phyloP scores from a whole-genome alignment of 2,797 vertebrate species.

The Lindbergichthys nudifrons region DNA sequence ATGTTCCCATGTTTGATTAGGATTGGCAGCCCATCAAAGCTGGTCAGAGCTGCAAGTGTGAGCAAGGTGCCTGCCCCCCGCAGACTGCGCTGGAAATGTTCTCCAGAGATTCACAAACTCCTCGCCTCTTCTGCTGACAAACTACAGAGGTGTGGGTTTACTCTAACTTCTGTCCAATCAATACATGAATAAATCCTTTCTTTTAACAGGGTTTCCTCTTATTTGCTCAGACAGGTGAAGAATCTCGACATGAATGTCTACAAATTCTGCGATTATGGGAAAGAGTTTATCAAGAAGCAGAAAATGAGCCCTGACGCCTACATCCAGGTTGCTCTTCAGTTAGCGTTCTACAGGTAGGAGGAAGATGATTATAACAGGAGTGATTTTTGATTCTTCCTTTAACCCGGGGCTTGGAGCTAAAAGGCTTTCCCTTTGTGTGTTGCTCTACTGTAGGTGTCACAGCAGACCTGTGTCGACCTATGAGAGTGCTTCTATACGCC shows the following conservation, averaged over 20 bases:
- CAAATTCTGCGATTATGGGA: conserved; percentile 91
- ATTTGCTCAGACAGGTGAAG: conserved; percentile 84
- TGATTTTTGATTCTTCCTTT: not conserved
- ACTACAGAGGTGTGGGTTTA: conserved; percentile 69
- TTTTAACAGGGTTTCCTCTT: not conserved
- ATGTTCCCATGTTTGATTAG: conserved; percentile 68
- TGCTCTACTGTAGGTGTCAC: conserved; percentile 71
- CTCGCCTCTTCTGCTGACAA: conserved; percentile 89
- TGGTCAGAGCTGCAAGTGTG: conserved; percentile 92
- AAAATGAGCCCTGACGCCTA: conserved; percentile 97
- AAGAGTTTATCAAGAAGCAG: conserved; percentile 96
- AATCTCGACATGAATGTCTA: conserved; percentile 93
- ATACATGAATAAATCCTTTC: not conserved
- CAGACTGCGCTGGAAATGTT: conserved; percentile 95
- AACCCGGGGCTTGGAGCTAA: not conserved
- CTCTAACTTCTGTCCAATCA: not conserved
- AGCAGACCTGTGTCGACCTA: conserved; percentile 89
- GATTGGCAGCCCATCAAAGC: conserved; percentile 89
- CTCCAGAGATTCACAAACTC: conserved; percentile 89
- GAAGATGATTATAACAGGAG: not conserved
- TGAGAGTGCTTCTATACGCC: conserved; percentile 94
- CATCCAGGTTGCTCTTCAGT: conserved; percentile 94
- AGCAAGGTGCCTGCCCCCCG: conserved; percentile 93
- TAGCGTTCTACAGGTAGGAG: conserved; percentile 92
- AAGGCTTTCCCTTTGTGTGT: conserved; percentile 5